These are phyloP conservation scores for Clamator glandarius DNA, from an alignment of 2,797 vertebrate genomes.

Conservation along the genomic window DNA sequence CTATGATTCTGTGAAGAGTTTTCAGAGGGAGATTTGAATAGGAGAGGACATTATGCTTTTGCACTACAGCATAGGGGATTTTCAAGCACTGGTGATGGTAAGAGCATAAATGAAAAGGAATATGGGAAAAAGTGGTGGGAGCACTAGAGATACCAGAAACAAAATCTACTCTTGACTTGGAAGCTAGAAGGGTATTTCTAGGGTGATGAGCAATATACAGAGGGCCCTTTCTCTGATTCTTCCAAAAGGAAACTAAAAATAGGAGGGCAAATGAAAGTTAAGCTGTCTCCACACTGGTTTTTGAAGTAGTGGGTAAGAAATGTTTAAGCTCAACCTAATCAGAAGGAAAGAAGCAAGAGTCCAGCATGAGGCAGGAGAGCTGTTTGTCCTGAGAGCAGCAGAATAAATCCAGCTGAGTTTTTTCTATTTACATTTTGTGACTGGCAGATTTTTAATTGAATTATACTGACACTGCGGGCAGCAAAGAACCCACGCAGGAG, in stretches of 20 bases:
- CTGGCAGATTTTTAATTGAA: neutral
- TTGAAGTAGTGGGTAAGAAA: neutral
- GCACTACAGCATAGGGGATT: neutral
- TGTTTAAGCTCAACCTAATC: neutral
- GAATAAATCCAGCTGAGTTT: neutral
- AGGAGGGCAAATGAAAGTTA: neutral
- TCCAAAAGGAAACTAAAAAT: neutral
- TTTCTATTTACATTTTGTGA: neutral
- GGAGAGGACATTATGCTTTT: neutral
- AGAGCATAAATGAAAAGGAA: neutral
- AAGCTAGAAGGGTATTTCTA: neutral
- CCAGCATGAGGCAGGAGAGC: neutral
- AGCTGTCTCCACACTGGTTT: neutral
- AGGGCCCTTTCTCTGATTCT: neutral
- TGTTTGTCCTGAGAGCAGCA: neutral
- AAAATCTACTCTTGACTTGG: neutral
- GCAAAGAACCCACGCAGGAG: fast-evolving
- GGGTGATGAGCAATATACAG: neutral
- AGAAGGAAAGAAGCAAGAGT: neutral
- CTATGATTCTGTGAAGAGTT: neutral
- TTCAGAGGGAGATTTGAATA: neutral
- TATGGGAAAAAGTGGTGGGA: neutral
- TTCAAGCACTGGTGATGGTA: neutral
- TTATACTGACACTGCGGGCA: neutral
- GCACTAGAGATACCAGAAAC: neutral